Evolutionary conservation across 2,888 invertebrate genomes (phyloP).

Genomic region (Neocrepidodera transversa): DNA sequence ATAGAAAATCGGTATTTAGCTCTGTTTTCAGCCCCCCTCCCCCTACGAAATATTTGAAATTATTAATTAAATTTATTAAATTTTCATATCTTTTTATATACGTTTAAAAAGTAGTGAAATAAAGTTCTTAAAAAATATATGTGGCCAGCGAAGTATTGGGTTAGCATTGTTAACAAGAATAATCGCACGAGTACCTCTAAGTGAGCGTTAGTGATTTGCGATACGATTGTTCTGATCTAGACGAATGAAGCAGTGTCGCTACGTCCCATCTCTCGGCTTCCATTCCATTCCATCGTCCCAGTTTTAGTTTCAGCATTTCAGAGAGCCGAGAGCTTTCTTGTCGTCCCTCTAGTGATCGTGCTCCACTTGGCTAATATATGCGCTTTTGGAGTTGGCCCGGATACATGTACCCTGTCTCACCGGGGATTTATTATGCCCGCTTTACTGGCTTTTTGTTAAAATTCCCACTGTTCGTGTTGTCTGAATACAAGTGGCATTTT

Average conservation of each 20-base stretch:
- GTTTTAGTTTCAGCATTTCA: constrained; percentile 25
- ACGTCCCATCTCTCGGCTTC: constrained; percentile 4
- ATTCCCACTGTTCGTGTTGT: constrained; percentile 51
- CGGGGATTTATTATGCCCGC: constrained; percentile 51
- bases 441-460: constrained; percentile 54
- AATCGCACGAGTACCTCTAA: not conserved
- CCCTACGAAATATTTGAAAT: too few species aligned
- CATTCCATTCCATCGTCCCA: constrained; percentile 23
- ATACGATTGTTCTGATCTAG: constrained; percentile 27
- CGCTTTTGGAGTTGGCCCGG: constrained; percentile 51
- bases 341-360: constrained; percentile 37
- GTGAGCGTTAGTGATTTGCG: constrained; percentile 25
- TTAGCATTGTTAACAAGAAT: not conserved
- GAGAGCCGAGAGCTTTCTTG: constrained; percentile 28
- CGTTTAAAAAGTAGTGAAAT: too few species aligned
- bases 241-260: constrained; percentile 26
- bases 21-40: too few species aligned
- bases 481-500: constrained; percentile 49
- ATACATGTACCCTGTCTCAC: constrained; percentile 54
- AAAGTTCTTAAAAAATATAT: not conserved
- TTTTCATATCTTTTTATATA: too few species aligned
- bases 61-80: too few species aligned
- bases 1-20: too few species aligned
- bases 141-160: not conserved
- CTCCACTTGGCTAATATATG: constrained; percentile 50